Percentiles rank a stretch among this genome's conserved stretches.
These are phyloP conservation scores for Xestobium rufovillosum DNA, from an alignment of 2,888 invertebrate genomes.

Conservation along the genomic window DNA sequence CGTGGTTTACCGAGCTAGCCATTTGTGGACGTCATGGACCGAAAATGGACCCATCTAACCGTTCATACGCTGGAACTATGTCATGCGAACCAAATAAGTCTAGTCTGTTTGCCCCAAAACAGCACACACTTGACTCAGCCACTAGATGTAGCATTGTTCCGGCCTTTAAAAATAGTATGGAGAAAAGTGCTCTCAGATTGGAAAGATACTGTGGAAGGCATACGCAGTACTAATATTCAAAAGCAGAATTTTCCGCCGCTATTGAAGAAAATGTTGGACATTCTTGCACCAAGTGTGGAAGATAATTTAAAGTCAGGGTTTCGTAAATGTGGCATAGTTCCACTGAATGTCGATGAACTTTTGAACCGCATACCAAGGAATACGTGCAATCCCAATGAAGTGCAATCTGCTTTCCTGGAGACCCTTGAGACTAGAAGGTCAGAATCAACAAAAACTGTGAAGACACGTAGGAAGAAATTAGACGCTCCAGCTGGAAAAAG, in stretches of 20 bases:
- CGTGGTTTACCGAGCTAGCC: constrained; percentile 3
- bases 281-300: neutral
- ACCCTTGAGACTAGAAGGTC: neutral
- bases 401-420: constrained; percentile 4
- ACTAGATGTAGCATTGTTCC: constrained; percentile 3
- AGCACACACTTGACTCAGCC: constrained; percentile 4
- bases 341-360: constrained; percentile 8
- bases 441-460: neutral
- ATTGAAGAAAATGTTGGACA: constrained; percentile 1
- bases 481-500: constrained; percentile 3
- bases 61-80: neutral
- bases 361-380: constrained; percentile 5
- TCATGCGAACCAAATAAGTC: neutral
- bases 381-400: neutral
- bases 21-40: constrained; percentile 3
- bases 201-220: constrained; percentile 3
- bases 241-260: constrained; percentile 5
- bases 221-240: neutral
- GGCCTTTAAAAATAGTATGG: constrained; percentile 1
- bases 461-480: neutral
- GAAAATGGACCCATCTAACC: constrained; percentile 3
- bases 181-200: constrained; percentile 2
- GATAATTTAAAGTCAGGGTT: constrained; percentile 6
- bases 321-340: constrained; percentile 7
- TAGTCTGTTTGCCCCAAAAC: neutral